A percentile compares a stretch with the other conserved stretches of the same genome.
Evolutionary conservation across 2,888 invertebrate species (phyloP).

Genomic region (Cephus runcator): DNA sequence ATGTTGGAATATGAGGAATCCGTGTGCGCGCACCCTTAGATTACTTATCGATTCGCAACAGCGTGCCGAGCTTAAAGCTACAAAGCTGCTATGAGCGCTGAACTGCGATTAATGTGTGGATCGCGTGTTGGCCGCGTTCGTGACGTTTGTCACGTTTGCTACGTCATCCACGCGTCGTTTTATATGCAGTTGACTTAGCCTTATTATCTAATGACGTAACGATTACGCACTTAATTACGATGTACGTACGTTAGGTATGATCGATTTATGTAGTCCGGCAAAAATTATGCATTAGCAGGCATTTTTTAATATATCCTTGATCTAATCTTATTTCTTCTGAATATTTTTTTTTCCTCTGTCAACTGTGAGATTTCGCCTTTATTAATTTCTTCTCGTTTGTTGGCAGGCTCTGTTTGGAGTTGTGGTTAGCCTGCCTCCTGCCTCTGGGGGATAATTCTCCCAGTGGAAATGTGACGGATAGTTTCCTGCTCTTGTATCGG

Average conservation of each 20-base stretch:
- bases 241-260: not conserved
- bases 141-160: not conserved
- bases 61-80: not conserved
- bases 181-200: not conserved
- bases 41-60: not conserved
- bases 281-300: no score
- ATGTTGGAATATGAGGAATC: not conserved
- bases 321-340: no score
- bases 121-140: not conserved
- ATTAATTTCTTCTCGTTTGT: not conserved
- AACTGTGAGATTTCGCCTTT: not conserved
- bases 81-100: not conserved
- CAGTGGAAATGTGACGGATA: not conserved
- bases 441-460: not conserved
- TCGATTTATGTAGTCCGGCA: not conserved
- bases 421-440: not conserved
- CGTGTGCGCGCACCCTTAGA: not conserved
- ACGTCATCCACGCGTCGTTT: not conserved
- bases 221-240: not conserved
- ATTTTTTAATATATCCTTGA: no score
- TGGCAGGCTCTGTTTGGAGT: not conserved
- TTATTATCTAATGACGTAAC: not conserved
- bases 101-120: conserved; percentile 1
- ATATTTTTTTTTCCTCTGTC: no score
- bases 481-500: not conserved